phyloP scores from a whole-genome alignment of 2,888 invertebrate species.

The Nebria salina region DNA sequence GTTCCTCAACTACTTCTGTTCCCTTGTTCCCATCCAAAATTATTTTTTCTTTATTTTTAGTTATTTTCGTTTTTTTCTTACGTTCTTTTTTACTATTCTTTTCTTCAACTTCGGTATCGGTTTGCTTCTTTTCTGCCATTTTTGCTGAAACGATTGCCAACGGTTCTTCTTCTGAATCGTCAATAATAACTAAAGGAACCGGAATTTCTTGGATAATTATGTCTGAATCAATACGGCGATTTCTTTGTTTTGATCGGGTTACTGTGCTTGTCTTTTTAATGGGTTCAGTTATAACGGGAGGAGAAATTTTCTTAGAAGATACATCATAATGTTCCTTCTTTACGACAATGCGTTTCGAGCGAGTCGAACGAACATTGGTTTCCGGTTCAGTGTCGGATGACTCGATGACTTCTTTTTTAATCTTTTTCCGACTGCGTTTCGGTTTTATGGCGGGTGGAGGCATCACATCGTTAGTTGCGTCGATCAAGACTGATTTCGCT shows the following conservation, averaged over 20 bases:
- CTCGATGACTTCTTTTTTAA: slow-evolving; percentile 24
- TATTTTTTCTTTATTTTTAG: slow-evolving; percentile 33
- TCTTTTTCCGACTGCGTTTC: slow-evolving; percentile 25
- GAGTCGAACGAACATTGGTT: slow-evolving; percentile 12
- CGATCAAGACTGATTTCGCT: background rate
- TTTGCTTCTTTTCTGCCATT: slow-evolving; percentile 39
- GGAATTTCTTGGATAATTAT: slow-evolving; percentile 52
- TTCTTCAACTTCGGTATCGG: slow-evolving; percentile 30
- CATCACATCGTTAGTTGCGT: slow-evolving; percentile 29
- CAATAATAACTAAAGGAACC: slow-evolving; percentile 51
- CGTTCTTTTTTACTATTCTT: slow-evolving; percentile 39
- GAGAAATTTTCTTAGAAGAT: background rate
- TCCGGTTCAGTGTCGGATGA: slow-evolving; percentile 33
- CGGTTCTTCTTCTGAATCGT: slow-evolving; percentile 49
- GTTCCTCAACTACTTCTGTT: background rate
- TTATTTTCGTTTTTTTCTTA: slow-evolving; percentile 39
- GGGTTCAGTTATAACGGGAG: background rate
- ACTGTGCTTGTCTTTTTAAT: background rate
- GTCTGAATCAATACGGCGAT: slow-evolving; percentile 51
- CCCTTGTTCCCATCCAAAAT: background rate
- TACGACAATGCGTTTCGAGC: slow-evolving; percentile 24
- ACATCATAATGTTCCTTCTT: background rate
- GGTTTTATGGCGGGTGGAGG: slow-evolving; percentile 29
- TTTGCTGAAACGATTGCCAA: slow-evolving; percentile 48
- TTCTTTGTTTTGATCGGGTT: background rate